These are phyloP conservation scores for Sphyrna mokarran DNA, from an alignment of 2,113 vertebrate genomes.

Conservation along the genomic window DNA sequence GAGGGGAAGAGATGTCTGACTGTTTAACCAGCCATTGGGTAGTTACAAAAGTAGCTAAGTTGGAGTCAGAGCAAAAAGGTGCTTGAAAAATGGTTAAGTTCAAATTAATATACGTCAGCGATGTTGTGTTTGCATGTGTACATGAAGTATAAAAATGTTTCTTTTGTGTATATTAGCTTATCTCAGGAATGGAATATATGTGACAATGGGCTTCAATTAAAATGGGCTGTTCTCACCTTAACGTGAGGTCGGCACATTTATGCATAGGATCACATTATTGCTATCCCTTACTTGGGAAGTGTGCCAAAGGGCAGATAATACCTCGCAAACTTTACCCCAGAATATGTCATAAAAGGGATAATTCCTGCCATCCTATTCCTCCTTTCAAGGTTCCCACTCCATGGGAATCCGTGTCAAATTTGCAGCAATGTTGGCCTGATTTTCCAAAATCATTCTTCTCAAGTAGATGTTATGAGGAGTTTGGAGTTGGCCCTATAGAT, in stretches of 20 bases:
- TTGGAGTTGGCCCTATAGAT: neutral
- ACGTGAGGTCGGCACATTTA: neutral
- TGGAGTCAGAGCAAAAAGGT: neutral
- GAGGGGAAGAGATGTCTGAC: neutral
- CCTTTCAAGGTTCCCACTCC: neutral
- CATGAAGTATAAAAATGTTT: neutral
- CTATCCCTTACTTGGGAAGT: neutral
- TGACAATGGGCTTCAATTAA: neutral
- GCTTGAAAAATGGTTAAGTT: neutral
- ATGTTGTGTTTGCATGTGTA: neutral
- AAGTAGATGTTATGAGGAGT: neutral
- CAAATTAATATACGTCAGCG: neutral
- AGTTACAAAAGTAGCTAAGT: neutral
- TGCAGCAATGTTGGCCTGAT: neutral
- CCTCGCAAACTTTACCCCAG: neutral
- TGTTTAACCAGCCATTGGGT: neutral
- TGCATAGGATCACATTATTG: neutral
- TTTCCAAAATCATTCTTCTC: neutral
- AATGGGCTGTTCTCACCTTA: neutral
- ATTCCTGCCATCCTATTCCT: neutral
- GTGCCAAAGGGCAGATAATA: neutral
- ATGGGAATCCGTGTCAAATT: neutral
- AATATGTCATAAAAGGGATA: neutral
- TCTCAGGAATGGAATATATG: neutral
- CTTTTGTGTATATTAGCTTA: neutral